A percentile compares a stretch with the other conserved stretches of the same genome.
Evolutionary conservation across 2,797 vertebrate genomes (phyloP).

Genomic region (Pipistrellus pipistrellus): DNA sequence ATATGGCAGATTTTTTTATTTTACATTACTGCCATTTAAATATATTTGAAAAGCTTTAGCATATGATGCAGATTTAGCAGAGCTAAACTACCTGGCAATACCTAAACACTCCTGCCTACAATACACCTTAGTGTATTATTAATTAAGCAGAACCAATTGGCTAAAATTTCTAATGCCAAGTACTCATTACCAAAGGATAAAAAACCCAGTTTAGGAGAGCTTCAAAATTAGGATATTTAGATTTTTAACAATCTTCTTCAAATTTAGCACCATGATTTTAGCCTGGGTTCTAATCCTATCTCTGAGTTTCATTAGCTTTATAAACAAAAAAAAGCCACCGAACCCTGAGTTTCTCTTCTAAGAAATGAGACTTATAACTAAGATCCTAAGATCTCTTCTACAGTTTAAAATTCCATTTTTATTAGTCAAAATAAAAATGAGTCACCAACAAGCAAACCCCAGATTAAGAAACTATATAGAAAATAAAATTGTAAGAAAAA

Average conservation of each 20-base stretch:
- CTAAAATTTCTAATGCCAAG: constrained; percentile 11
- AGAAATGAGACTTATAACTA: background rate
- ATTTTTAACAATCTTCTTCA: background rate
- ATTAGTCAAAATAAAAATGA: background rate
- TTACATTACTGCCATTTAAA: background rate
- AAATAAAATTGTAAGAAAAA: background rate
- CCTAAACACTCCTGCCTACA: background rate
- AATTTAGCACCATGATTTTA: background rate
- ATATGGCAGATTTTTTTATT: background rate
- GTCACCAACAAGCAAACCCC: background rate
- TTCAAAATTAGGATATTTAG: background rate
- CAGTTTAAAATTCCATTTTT: background rate
- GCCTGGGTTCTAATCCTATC: background rate
- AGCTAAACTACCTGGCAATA: background rate
- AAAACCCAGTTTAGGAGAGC: background rate
- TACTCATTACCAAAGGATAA: background rate
- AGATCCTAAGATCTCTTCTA: background rate
- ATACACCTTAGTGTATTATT: background rate
- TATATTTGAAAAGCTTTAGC: background rate
- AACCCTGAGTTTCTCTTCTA: background rate
- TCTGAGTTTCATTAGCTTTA: constrained; percentile 18
- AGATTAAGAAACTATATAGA: background rate
- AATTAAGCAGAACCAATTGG: background rate
- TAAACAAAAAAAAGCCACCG: constrained; percentile 4
- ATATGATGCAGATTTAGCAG: constrained; percentile 2